A percentile compares a stretch with the other conserved stretches of the same genome.
Evolutionary conservation across 1,140 invertebrate genomes (phyloP).

Genomic region (Araneus ventricosus): DNA sequence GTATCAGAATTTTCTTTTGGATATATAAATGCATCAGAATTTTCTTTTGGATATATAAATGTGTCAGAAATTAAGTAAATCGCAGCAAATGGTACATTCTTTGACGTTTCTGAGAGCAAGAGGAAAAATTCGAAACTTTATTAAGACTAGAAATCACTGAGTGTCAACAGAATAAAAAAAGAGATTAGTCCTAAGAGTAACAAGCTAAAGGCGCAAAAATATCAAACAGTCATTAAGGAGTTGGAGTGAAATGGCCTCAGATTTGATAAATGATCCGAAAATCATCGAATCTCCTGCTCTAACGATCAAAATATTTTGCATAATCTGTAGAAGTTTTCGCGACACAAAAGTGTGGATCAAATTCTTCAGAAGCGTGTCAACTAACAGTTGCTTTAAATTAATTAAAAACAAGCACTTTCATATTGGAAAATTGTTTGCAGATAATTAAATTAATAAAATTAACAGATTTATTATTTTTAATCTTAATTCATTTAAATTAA

Average conservation of each 20-base stretch:
- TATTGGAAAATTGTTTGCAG: too few relatives aligned
- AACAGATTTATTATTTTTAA: too few relatives aligned
- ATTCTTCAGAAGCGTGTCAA: too few relatives aligned
- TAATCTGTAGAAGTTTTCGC: background rate
- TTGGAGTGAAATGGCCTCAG: background rate
- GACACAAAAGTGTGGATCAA: background rate
- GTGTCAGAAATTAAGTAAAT: too few relatives aligned
- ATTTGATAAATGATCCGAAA: background rate
- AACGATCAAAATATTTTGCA: background rate
- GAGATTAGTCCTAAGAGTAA: background rate
- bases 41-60: too few relatives aligned
- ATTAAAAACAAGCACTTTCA: too few relatives aligned
- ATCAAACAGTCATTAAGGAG: background rate
- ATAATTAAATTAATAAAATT: too few relatives aligned
- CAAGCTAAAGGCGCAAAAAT: background rate
- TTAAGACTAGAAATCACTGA: background rate
- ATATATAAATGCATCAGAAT: too few relatives aligned
- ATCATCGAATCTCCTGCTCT: background rate
- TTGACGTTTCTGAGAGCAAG: too few relatives aligned
- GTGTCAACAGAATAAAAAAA: background rate
- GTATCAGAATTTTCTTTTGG: too few relatives aligned
- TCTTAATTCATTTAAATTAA: too few relatives aligned
- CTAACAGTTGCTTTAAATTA: background rate
- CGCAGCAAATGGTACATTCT: too few relatives aligned
- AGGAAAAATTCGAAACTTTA: background rate